These are phyloP conservation scores for Solea solea DNA, from an alignment of 2,113 vertebrate species.

Conservation along the genomic window DNA sequence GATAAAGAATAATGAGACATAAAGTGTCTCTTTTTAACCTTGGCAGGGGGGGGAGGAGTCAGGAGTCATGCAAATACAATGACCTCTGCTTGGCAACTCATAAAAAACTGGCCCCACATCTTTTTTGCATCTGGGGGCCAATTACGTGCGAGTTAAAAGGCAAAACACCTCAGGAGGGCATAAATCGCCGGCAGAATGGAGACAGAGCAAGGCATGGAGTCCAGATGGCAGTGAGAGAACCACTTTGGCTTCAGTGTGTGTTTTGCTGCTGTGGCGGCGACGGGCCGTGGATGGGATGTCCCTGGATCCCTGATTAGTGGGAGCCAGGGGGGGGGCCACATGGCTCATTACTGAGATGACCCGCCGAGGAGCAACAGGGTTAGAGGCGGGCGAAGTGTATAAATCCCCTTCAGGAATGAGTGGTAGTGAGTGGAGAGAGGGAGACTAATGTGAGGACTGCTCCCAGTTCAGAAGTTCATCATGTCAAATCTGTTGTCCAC, in stretches of 20 bases:
- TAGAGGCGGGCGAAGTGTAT: constrained; percentile 44
- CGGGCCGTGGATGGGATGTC: constrained; percentile 49
- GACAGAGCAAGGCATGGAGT: constrained; percentile 73
- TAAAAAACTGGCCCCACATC: constrained; percentile 77
- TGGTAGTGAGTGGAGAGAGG: constrained; percentile 8
- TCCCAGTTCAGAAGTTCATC: constrained; percentile 66
- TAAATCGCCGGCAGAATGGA: constrained; percentile 71
- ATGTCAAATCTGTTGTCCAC: constrained; percentile 39
- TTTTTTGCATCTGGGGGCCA: constrained; percentile 80
- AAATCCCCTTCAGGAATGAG: constrained; percentile 25
- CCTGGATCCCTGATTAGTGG: constrained; percentile 66
- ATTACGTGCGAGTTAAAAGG: constrained; percentile 79
- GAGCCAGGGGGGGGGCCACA: constrained; percentile 51
- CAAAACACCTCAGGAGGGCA: constrained; percentile 78
- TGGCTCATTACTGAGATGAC: constrained; percentile 69
- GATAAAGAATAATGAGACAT: constrained; percentile 12
- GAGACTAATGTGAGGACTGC: constrained; percentile 23
- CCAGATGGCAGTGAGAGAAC: constrained; percentile 73
- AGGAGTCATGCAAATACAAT: constrained; percentile 65
- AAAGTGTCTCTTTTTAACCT: constrained; percentile 42
- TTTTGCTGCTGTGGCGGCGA: constrained; percentile 25
- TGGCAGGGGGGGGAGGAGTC: constrained; percentile 37
- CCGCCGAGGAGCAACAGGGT: constrained; percentile 49
- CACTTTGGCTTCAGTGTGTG: constrained; percentile 28
- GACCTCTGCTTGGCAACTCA: constrained; percentile 73